A percentile compares a stretch with the other conserved stretches of the same genome.
phyloP scores from a whole-genome alignment of 2,113 vertebrate genomes.

The Hylia prasina region DNA sequence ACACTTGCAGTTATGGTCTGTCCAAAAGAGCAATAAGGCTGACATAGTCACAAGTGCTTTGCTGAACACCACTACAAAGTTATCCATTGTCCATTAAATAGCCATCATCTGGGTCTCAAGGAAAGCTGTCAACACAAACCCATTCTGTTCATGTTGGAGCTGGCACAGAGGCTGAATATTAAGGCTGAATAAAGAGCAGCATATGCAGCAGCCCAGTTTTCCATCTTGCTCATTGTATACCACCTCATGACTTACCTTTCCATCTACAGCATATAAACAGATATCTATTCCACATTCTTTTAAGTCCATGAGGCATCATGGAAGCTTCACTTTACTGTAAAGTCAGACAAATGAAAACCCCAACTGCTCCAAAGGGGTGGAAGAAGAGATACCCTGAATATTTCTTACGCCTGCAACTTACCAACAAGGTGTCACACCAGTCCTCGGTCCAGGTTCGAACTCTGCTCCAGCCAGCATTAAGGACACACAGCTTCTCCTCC shows the following conservation, averaged over 20 bases:
- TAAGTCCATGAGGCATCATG: neutral
- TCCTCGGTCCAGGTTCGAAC: conserved; percentile 89
- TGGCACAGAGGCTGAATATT: neutral
- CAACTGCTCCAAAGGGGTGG: neutral
- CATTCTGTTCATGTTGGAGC: neutral
- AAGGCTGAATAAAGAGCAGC: neutral
- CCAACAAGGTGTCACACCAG: conserved; percentile 89
- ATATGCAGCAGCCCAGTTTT: neutral
- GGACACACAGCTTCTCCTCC: conserved; percentile 83
- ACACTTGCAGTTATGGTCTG: neutral
- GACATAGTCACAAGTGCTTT: neutral
- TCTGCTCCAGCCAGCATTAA: conserved; percentile 85
- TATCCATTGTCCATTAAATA: neutral
- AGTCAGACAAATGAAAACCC: neutral
- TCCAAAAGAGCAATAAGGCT: neutral
- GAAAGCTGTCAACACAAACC: neutral
- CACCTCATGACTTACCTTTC: neutral
- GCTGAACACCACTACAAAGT: neutral
- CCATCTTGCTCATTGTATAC: neutral
- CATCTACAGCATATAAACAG: neutral
- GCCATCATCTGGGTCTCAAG: neutral
- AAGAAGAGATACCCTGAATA: neutral
- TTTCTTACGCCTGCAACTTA: conserved; percentile 23
- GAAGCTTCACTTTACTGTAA: neutral
- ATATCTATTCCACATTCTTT: neutral